A percentile compares a stretch with the other conserved stretches of the same genome.
Evolutionary conservation across 2,113 vertebrate genomes (phyloP).

Genomic region (Elanoides forficatus): DNA sequence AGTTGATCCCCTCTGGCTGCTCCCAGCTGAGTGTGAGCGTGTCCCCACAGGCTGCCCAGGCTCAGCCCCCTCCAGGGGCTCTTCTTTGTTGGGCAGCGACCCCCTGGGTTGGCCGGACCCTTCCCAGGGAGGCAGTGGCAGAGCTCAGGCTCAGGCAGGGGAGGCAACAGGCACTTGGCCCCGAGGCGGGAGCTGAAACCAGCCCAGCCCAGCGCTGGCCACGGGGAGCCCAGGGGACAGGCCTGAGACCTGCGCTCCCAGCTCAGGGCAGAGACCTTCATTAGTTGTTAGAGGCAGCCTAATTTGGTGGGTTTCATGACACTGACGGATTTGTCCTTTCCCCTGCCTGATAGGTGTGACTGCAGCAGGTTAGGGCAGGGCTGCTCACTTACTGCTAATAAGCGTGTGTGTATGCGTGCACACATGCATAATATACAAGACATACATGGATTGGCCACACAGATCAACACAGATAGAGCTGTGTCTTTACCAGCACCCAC

Average conservation of each 20-base stretch:
- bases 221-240: not conserved
- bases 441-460: not conserved
- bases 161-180: not conserved
- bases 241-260: not conserved
- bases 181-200: accelerated
- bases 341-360: not conserved
- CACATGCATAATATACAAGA: not conserved
- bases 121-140: not conserved
- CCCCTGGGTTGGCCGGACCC: too few species aligned
- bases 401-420: accelerated
- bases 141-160: not conserved
- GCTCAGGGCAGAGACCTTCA: not conserved
- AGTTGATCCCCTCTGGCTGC: not conserved
- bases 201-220: not conserved
- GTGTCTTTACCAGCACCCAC: not conserved
- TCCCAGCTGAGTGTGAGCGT: accelerated
- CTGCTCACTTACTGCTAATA: not conserved
- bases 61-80: not conserved
- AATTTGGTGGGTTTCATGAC: not conserved
- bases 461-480: not conserved
- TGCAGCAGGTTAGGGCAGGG: not conserved
- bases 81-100: too few species aligned
- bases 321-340: not conserved
- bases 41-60: not conserved
- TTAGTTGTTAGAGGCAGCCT: not conserved